Evolutionary conservation across 2,888 invertebrate species (phyloP), one percentile per base, ranked within the genome.

Genomic region (Formica aserva): DNA sequence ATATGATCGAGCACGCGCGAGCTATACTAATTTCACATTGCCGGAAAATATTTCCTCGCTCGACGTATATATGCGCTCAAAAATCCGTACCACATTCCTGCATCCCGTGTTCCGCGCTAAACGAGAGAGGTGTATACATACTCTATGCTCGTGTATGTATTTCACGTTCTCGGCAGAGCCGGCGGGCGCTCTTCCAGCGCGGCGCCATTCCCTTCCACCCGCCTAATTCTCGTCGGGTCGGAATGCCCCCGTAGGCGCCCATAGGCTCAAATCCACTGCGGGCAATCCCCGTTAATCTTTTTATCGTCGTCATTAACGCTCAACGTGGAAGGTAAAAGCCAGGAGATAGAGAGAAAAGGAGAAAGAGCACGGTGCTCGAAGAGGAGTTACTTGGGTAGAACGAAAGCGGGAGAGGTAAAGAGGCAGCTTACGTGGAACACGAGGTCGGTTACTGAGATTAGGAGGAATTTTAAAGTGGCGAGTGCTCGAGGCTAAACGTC

Each of bases 291-390:
- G 87, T 86, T 91, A 92, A 92, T 91, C 91, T 91, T 91, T 92
- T 92, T 92, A 92, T 92, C 90, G 90, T 85, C 82, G 89, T 90
- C 91, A 89, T 92, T 92, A 91, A 89, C 89, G 88, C 86, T 66
- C 86, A 85, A 72, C 65, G 76, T 66, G 76, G 72, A 82, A 84
- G 74, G 86, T 78, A 74, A 82, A 67, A 45, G 62, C 62, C 60
- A 55, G 22, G 38, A 62, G 71, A 35, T 35, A 67, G 55, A 62
- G 35, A 67, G 18, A 32, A 29, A 72, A 35, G 18, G 38, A 38
- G 32, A 48, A 29, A 52, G 65, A 9, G 45, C 41, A 38, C 63
- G 75, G n/a, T 62, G 38, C 35, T 76, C 66, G 48, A 29, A 32
- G 22, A 72, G 35, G 41, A 41, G 57, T 38, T 52, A 66, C 45